Conservation (phyloP, 2,113 vertebrate genomes). For the Lepus americanus region DNA sequence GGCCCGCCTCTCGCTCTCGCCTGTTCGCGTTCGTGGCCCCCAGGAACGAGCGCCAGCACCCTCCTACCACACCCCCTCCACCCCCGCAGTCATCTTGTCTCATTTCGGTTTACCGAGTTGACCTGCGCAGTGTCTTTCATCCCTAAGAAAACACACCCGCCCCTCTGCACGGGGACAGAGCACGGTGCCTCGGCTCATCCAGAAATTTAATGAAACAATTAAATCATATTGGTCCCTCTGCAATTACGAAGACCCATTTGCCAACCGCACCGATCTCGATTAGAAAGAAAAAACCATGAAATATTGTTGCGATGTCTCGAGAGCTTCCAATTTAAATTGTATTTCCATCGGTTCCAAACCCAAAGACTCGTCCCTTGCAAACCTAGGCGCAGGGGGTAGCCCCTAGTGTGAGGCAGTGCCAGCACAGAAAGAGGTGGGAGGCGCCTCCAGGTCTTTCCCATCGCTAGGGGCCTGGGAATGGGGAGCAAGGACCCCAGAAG, state of each 20-base stretch:
- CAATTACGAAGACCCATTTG: neutral
- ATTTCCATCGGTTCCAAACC: neutral
- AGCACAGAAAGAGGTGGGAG: neutral
- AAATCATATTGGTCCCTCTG: neutral
- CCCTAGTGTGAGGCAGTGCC: neutral
- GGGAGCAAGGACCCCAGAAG: neutral
- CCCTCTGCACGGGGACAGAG: neutral
- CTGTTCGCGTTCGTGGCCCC: conserved; percentile 4
- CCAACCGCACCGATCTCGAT: neutral
- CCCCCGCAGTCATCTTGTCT: neutral
- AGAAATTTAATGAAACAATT: conserved; percentile 14
- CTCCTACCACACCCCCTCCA: conserved; percentile 53
- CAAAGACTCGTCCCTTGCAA: neutral
- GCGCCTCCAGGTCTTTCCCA: neutral
- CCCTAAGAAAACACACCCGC: neutral
- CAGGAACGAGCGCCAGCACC: neutral
- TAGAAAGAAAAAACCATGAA: neutral
- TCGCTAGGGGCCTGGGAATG: neutral
- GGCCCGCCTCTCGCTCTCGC: conserved; percentile 59
- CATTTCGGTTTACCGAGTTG: neutral
- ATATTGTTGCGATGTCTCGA: neutral
- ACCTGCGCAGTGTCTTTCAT: conserved; percentile 66
- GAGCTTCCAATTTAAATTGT: neutral
- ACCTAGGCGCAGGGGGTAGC: neutral
- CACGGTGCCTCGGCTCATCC: neutral